These are phyloP conservation scores for Nasonovia ribisnigri DNA, from an alignment of 2,888 invertebrate genomes.

Conservation along the genomic window DNA sequence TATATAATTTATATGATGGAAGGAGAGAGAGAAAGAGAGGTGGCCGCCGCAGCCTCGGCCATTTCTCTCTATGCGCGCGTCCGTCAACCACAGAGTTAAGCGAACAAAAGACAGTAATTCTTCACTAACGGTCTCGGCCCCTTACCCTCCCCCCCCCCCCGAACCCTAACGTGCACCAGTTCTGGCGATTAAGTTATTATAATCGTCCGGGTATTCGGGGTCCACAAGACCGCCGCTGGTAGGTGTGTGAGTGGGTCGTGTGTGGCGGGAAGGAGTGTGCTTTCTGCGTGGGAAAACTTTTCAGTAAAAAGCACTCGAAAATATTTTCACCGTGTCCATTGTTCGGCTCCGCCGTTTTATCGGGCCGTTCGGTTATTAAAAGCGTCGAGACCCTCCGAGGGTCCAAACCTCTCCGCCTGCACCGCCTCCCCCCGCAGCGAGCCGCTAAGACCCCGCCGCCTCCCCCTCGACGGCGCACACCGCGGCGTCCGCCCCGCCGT, in stretches of 20 bases:
- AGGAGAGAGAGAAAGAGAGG: not conserved
- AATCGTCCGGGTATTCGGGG: slow-evolving; percentile 36
- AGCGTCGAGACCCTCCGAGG: slow-evolving; percentile 19
- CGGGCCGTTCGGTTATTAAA: slow-evolving; percentile 57
- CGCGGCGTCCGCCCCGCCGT: not conserved
- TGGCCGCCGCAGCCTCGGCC: not conserved
- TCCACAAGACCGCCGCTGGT: not conserved
- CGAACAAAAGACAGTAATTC: slow-evolving; percentile 64
- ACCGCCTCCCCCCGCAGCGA: not conserved
- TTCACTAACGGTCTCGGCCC: slow-evolving; percentile 50
- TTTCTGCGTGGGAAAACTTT: slow-evolving; percentile 51
- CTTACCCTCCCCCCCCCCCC: not conserved
- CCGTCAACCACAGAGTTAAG: slow-evolving; percentile 60
- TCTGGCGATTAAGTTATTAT: slow-evolving; percentile 62
- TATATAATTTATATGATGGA: not conserved
- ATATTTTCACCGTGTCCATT: slow-evolving; percentile 62
- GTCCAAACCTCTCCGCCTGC: slow-evolving; percentile 15
- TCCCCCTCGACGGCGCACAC: not conserved
- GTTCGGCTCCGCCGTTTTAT: slow-evolving; percentile 40
- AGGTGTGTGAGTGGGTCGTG: not conserved
- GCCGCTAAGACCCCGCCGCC: not conserved
- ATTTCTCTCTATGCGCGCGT: slow-evolving; percentile 41
- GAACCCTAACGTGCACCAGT: not conserved
- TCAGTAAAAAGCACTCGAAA: slow-evolving; percentile 58
- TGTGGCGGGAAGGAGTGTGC: not conserved